These are phyloP conservation scores for Torymus tubicola DNA, from an alignment of 2,888 invertebrate species.

Conservation along the genomic window DNA sequence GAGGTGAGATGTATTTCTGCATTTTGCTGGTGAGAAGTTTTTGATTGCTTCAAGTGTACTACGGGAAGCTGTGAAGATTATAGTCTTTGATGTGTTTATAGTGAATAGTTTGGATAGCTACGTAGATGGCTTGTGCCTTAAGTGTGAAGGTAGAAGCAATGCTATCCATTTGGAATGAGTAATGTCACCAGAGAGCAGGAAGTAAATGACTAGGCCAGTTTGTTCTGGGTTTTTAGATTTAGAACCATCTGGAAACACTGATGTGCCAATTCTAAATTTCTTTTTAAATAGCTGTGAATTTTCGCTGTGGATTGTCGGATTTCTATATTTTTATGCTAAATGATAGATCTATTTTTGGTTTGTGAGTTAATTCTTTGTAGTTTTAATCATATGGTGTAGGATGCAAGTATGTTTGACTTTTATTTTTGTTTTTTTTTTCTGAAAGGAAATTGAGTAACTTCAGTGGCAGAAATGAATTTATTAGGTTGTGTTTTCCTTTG, in stretches of 20 bases:
- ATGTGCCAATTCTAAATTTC: not conserved
- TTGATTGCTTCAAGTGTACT: not conserved
- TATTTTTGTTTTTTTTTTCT: too few relatives aligned
- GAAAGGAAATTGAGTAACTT: not conserved
- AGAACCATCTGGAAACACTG: not conserved
- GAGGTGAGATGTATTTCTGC: conserved; percentile 3
- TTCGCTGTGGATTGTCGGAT: not conserved
- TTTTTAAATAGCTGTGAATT: not conserved
- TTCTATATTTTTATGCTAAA: not conserved
- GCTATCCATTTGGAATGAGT: not conserved
- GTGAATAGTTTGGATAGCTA: not conserved
- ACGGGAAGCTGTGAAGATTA: conserved; percentile 1
- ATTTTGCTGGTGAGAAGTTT: conserved; percentile 1
- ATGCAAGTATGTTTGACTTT: not conserved
- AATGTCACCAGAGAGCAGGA: too few relatives aligned
- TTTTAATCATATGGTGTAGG: not conserved
- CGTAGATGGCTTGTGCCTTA: not conserved
- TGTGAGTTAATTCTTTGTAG: not conserved
- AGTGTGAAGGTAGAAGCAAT: not conserved
- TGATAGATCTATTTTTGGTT: not conserved
- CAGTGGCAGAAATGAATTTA: not conserved
- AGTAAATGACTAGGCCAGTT: not conserved
- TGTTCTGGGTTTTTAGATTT: not conserved
- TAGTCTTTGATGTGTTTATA: not conserved
- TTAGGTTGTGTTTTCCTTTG: not conserved